Evolutionary conservation across 2,888 invertebrate species (phyloP).

Genomic region (Apantesis nais): DNA sequence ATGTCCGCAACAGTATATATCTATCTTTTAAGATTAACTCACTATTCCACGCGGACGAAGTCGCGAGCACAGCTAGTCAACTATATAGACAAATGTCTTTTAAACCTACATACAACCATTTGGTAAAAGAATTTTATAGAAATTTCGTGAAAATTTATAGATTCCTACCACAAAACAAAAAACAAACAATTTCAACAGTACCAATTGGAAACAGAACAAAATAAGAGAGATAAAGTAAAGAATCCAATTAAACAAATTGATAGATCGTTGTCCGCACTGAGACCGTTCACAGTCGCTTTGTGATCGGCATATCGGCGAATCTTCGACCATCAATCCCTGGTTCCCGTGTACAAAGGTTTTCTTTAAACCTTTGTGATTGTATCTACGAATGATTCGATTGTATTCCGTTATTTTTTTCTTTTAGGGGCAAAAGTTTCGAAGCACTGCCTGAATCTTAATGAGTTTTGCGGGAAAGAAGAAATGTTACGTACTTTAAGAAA

Average conservation of each 20-base stretch:
- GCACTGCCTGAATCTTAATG: slow-evolving; percentile 37
- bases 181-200: slow-evolving; percentile 69
- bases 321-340: slow-evolving; percentile 63
- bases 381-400: slow-evolving; percentile 48
- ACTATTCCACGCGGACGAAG: too few species aligned
- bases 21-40: too few species aligned
- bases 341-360: slow-evolving; percentile 63
- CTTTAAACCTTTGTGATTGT: slow-evolving; percentile 63
- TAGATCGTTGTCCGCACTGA: slow-evolving; percentile 66
- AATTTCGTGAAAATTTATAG: not conserved
- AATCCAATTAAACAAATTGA: slow-evolving; percentile 83
- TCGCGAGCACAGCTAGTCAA: too few species aligned
- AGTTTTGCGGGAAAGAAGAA: slow-evolving; percentile 14
- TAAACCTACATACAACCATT: not conserved
- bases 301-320: slow-evolving; percentile 72
- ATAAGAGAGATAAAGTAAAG: slow-evolving; percentile 72
- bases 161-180: slow-evolving; percentile 39
- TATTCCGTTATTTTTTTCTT: slow-evolving; percentile 39
- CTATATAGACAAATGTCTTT: not conserved
- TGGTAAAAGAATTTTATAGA: not conserved
- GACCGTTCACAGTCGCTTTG: slow-evolving; percentile 58
- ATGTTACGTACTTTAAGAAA: not conserved
- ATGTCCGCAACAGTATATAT: too few species aligned
- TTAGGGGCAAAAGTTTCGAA: slow-evolving; percentile 26
- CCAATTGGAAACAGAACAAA: slow-evolving; percentile 64